Evolutionary conservation across 2,113 vertebrate species (phyloP), one percentile per base, ranked within the genome.

Genomic region (Alligator sinensis): DNA sequence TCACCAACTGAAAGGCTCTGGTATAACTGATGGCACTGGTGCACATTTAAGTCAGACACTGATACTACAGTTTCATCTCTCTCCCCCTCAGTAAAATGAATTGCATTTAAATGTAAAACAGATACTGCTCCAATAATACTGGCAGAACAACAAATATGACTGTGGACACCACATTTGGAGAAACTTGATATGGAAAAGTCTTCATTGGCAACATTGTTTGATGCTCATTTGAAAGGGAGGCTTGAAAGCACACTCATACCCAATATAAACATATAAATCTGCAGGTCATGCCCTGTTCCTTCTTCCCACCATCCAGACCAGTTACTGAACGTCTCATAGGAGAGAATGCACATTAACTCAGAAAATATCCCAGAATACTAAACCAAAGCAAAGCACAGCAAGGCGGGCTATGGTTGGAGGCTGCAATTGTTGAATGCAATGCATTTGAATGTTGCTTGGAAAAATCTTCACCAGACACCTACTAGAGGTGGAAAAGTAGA

Each of bases 31-130:
- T 55, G 88, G 2, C 19, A 10, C 3, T 4, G 2, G 10, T 21
- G 18, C 63, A 91, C 18, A 15, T 87, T 93, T 90, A 86, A 90
- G 21, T 25, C 88, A 93, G 62, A 57, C 62, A 68, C 18, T 72
- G 66, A 24, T n/a, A 80, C 84, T 80, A 34, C 34, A 54, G 2
- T 90, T 87, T 62, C 7, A 47, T 87, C 85, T 75, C 64, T 87
- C 84, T 74, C 57, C 14, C 3, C 34, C 87, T 87, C 90, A 84
- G 58, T 17, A 84, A 80, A 63, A 92, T 21, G 79, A 86, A 86
- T 75, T 90, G 47, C 30, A 30, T 25, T 66, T 83, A 93, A 93
- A 96, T 96, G 64, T 59, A 94, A 96, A 94, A 11, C 92, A 96
- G 92, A 88, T 77, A 78, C 77, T 38, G 75, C 34, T 76, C 10